These are phyloP conservation scores for Chiloscyllium punctatum DNA, from an alignment of 2,797 vertebrate species.

Conservation along the genomic window DNA sequence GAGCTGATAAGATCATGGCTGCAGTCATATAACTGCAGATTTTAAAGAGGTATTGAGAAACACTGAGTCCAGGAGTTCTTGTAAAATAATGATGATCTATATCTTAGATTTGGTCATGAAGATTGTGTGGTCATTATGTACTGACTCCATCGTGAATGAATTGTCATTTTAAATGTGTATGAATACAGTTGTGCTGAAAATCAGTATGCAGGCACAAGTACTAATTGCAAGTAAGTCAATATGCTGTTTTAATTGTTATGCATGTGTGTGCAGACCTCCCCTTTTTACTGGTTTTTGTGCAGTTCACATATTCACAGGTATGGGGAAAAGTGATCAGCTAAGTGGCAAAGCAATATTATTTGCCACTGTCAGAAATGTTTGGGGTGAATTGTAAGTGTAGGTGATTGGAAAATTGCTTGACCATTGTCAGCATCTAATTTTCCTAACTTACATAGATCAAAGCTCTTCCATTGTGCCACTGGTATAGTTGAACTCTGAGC, in stretches of 20 bases:
- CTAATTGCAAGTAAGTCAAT: neutral
- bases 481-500: neutral
- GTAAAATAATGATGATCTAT: neutral
- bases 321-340: neutral
- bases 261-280: too few species aligned
- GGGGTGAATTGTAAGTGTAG: neutral
- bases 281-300: neutral
- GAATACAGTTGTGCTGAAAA: neutral
- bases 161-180: neutral
- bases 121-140: neutral
- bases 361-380: neutral
- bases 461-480: neutral
- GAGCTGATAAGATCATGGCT: neutral
- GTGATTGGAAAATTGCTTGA: neutral
- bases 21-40: neutral
- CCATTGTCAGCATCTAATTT: neutral
- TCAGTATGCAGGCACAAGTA: neutral
- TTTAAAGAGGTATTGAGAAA: neutral
- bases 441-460: neutral
- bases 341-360: neutral
- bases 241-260: neutral
- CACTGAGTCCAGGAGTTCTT: neutral
- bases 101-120: neutral
- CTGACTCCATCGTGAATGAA: neutral
- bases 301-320: neutral